Percentiles rank a stretch among this genome's conserved stretches.
Evolutionary conservation across 2,113 vertebrate species (phyloP).

Genomic region (Nesoenas mayeri): DNA sequence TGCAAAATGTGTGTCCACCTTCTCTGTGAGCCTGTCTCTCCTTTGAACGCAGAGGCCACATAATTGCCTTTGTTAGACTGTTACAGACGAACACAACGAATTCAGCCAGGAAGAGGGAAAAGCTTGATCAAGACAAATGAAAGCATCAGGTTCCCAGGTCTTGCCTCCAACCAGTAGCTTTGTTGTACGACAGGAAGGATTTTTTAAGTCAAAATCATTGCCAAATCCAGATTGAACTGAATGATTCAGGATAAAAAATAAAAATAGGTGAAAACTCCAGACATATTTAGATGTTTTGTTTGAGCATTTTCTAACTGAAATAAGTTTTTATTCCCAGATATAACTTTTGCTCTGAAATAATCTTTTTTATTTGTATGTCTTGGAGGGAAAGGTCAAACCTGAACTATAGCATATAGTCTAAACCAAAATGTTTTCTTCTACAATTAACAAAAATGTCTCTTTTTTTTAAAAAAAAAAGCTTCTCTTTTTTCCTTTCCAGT

Average conservation of each 20-base stretch:
- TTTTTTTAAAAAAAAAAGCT: not conserved
- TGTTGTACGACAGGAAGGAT: not conserved
- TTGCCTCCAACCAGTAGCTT: slow-evolving; percentile 12
- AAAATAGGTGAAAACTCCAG: not conserved
- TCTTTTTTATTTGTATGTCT: slow-evolving; percentile 6
- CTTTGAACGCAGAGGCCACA: not conserved
- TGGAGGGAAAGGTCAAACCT: slow-evolving; percentile 24
- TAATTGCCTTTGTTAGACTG: not conserved
- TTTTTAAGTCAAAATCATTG: slow-evolving; percentile 16
- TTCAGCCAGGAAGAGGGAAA: not conserved
- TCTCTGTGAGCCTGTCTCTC: not conserved
- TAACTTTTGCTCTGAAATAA: not conserved
- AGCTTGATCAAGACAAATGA: slow-evolving; percentile 39
- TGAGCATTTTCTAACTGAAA: slow-evolving; percentile 23
- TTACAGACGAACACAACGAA: not conserved
- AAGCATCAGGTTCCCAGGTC: not conserved
- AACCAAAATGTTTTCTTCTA: slow-evolving; percentile 38
- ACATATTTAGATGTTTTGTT: not conserved
- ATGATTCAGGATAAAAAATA: slow-evolving; percentile 2
- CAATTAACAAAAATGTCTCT: not conserved
- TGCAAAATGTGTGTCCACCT: not conserved
- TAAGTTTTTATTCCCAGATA: slow-evolving; percentile 3
- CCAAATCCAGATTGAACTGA: slow-evolving; percentile 25
- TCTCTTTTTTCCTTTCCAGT: not conserved
- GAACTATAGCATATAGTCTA: slow-evolving; percentile 5